These are phyloP conservation scores for Podarcis muralis DNA, from an alignment of 2,113 vertebrate species.

Conservation along the genomic window DNA sequence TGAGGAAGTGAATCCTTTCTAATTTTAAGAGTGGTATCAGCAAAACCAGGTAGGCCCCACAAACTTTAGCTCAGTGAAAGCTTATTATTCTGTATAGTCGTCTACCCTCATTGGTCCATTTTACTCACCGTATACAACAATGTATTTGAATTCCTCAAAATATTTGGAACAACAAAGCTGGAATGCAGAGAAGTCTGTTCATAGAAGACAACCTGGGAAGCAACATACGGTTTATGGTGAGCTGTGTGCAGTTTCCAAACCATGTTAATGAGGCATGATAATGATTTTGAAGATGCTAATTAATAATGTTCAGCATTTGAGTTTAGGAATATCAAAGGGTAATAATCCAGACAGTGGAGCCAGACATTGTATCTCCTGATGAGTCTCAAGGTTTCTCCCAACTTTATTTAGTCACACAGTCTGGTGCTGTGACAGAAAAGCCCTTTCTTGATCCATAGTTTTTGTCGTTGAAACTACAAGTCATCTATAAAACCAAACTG, in stretches of 20 bases:
- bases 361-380: neutral
- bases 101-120: neutral
- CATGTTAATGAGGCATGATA: constrained; percentile 6
- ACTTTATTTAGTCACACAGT: neutral
- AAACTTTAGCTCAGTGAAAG: neutral
- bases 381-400: neutral
- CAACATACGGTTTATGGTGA: neutral
- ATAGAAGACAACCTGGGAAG: neutral
- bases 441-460: neutral
- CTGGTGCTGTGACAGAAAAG: neutral
- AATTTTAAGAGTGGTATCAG: neutral
- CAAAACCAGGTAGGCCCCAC: neutral
- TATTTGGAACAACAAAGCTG: neutral
- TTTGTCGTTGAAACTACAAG: neutral
- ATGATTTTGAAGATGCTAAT: constrained; percentile 3
- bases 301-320: neutral
- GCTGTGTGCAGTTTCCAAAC: neutral
- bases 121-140: neutral
- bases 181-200: neutral
- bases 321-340: neutral
- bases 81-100: neutral
- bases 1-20: neutral
- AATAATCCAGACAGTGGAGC: neutral
- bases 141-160: neutral
- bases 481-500: neutral